Evolutionary conservation across 2,888 invertebrate genomes (phyloP), one percentile per base, ranked within the genome.

Genomic region (Xanthorhoe designata): DNA sequence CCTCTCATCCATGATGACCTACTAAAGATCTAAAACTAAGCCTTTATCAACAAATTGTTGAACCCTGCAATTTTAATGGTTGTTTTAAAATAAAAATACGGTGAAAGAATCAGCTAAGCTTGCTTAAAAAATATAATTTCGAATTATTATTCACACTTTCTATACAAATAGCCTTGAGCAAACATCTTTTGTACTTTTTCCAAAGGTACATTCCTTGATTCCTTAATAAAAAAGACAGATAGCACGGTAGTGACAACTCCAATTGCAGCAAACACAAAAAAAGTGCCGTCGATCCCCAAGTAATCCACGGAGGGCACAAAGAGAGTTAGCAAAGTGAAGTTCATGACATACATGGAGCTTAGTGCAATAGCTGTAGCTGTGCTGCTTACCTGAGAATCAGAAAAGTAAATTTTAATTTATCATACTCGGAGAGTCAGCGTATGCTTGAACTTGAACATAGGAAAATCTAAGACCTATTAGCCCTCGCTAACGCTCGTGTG

Each of bases 131-230:
- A 47, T 17, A 7, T 6, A 15, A 42, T 42, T 13, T 9, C 8
- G 8, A 42, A 42, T 3, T 42, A 13, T 9, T 13, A 24, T 9
- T 50, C 49, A 50, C 59, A 55, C 15, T 62, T 71, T 9, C 32
- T 65, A 60, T 79, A 81, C 61, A 83, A 70, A 71, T 68, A 83
- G 15, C 84, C 80, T 19, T 71, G 42, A 19, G 75, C 78, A 62
- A 76, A 85, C 77, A 78, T 78, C 6, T 69, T 59, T 47, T 86
- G 74, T 10, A 89, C 81, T 3, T 71, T 72, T 64, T 87, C 80
- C 9, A 86, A 69, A 0, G 83, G 78, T 19, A 83, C 75, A 0
- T 82, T 81, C 61, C 84, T 86, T 0, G 92, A 91, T 71, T 92
- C 91, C 13, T 86, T 88, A 52, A 89, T 79, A 9, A 77, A 70